phyloP scores from a whole-genome alignment of 2,888 invertebrate genomes.

The Gordius sp. region DNA sequence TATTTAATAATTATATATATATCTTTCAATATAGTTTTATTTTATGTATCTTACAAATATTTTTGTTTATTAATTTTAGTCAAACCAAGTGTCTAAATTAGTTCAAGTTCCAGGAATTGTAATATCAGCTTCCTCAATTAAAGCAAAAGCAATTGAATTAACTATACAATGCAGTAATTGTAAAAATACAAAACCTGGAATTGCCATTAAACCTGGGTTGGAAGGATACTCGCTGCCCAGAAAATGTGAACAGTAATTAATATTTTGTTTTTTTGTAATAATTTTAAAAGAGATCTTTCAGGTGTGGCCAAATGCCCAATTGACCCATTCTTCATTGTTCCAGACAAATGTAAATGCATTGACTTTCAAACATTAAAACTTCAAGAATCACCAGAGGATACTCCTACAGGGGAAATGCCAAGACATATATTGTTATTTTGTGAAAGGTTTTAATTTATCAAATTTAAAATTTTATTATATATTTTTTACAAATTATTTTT shows the following conservation, averaged over 20 bases:
- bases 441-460: slow-evolving; percentile 40
- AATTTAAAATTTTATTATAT: not conserved
- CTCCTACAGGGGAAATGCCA: slow-evolving; percentile 90
- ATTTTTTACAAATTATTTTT: slow-evolving; percentile 16
- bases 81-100: slow-evolving; percentile 64
- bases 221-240: slow-evolving; percentile 83
- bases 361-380: slow-evolving; percentile 78
- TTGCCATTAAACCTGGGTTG: slow-evolving; percentile 67
- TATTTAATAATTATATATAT: slow-evolving; percentile 26
- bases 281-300: slow-evolving; percentile 12
- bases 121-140: slow-evolving; percentile 67
- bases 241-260: slow-evolving; percentile 55
- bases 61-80: slow-evolving; percentile 36
- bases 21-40: not conserved
- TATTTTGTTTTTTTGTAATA: slow-evolving; percentile 25
- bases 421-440: slow-evolving; percentile 75
- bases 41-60: not conserved
- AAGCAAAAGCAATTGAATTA: slow-evolving; percentile 75
- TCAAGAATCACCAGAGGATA: slow-evolving; percentile 36
- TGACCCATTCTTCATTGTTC: slow-evolving; percentile 89
- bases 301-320: slow-evolving; percentile 43
- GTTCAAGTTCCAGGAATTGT: slow-evolving; percentile 86
- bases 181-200: slow-evolving; percentile 56
- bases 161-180: slow-evolving; percentile 84
- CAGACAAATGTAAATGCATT: slow-evolving; percentile 83